These are phyloP conservation scores for Oreochromis spilurus DNA, from an alignment of 2,113 vertebrate genomes.

Conservation along the genomic window DNA sequence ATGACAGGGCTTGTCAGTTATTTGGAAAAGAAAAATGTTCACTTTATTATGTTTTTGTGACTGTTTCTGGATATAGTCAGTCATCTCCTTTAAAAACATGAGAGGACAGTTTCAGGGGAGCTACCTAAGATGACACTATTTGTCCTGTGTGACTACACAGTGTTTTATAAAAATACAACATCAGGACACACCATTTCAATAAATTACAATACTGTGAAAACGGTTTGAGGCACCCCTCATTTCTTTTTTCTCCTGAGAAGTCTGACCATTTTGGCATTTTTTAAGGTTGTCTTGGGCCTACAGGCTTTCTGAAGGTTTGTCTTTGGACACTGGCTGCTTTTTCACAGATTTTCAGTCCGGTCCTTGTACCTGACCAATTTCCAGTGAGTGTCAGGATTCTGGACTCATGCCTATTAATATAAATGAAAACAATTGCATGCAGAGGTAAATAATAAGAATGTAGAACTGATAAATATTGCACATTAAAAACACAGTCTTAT, in stretches of 20 bases:
- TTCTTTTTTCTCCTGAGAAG: background rate
- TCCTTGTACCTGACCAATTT: background rate
- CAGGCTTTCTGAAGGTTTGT: background rate
- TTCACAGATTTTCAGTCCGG: background rate
- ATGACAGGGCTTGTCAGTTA: background rate
- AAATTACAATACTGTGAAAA: no score
- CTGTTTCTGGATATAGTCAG: background rate
- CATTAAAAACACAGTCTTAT: background rate
- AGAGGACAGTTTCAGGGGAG: background rate
- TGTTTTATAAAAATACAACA: no score
- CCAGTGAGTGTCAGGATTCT: background rate
- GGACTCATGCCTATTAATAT: background rate
- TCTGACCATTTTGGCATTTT: background rate
- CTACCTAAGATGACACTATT: background rate
- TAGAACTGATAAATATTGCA: background rate
- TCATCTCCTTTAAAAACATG: background rate
- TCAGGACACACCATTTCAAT: no score
- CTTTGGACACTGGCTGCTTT: background rate
- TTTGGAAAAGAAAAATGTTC: background rate
- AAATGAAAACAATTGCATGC: background rate
- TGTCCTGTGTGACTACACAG: background rate
- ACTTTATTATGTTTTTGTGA: background rate
- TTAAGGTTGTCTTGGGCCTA: background rate
- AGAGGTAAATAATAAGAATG: background rate
- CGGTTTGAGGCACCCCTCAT: no score